Evolutionary conservation across 2,113 vertebrate genomes (phyloP), one percentile per base, ranked within the genome.

Genomic region (Ivindomyrus marchei): DNA sequence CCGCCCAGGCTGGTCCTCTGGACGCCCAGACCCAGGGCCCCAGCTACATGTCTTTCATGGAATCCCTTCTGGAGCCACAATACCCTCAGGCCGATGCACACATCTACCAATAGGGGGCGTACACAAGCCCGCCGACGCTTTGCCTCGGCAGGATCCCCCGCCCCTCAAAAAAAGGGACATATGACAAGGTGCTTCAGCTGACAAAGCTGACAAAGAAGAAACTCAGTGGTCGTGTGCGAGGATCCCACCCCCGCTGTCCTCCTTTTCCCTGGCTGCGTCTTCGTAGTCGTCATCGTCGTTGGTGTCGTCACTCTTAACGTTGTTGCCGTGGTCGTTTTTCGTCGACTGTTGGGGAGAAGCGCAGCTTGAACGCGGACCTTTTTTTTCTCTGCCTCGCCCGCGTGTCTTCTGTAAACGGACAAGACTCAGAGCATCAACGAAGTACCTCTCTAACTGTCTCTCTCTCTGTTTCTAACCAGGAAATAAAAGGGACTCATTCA

Each of bases 41-140:
- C 0, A 95, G 97, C 90, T 97, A 96, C 84, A 92, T 97, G 74
- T 96, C 97, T 93, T 97, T 98, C 91, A 96, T 97, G 97, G 96
- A 98, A 95, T 96, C 94, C 85, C 96, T 98, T 46, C 93, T 98
- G 92, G 95, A 97, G 89, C 94, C 95, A 0, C 97, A 96, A 93
- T 97, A 47, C 93, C 97, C 96, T 91, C 94, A 95, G 92, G 88
- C 42, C 1, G n/a, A 66, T 3, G 11, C 42, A 45, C 94, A 93
- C 52, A 90, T 47, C n/a, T 47, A 88, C 45, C 88, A 88, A 19
- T 88, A 47, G 58, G 45, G 39, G 36, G 47, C 1, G 5, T 11
- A 27, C n/a, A n/a, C 19, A 13, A 49, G 45, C 21, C 19, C 6
- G 19, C 56, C 21, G 21, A 21, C 3, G 52, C 52, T 56, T 56